These are phyloP conservation scores for Platerodrilus igneus DNA, from an alignment of 2,888 invertebrate genomes.

Conservation along the genomic window DNA sequence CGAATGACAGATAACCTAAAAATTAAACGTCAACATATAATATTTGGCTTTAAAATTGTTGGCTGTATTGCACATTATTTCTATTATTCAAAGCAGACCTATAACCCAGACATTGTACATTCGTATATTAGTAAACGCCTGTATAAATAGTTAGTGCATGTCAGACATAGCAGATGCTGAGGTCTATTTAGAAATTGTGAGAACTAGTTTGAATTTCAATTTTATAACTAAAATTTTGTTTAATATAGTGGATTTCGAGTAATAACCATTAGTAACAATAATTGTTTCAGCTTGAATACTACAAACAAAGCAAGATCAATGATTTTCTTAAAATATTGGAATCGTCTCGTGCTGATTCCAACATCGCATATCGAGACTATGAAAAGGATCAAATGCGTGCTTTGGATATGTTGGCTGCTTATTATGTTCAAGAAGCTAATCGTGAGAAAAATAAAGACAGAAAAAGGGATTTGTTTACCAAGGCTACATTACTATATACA, in stretches of 20 bases:
- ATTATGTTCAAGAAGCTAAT: constrained; percentile 95
- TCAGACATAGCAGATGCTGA: too few relatives aligned
- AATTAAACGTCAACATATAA: too few relatives aligned
- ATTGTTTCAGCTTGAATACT: constrained; percentile 91
- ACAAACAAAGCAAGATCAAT: constrained; percentile 86
- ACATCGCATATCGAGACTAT: constrained; percentile 80
- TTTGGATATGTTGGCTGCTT: constrained; percentile 95
- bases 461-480: constrained; percentile 89
- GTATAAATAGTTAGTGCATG: too few relatives aligned
- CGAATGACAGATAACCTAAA: too few relatives aligned
- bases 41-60: too few relatives aligned
- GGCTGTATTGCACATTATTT: too few relatives aligned
- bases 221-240: constrained; percentile 1
- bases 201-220: constrained; percentile 1
- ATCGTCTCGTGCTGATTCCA: constrained; percentile 78
- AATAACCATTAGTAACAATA: constrained; percentile 13
- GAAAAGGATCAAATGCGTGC: constrained; percentile 98
- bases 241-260: constrained; percentile 1
- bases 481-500: constrained; percentile 95
- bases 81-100: too few relatives aligned
- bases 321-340: constrained; percentile 95
- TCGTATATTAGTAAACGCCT: too few relatives aligned
- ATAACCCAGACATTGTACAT: too few relatives aligned
- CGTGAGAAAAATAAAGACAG: constrained; percentile 92
- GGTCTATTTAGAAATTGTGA: too few relatives aligned